Percentiles rank a stretch among this genome's conserved stretches.
These are phyloP conservation scores for Parochlus steinenii DNA, from an alignment of 2,888 invertebrate species.

Conservation along the genomic window DNA sequence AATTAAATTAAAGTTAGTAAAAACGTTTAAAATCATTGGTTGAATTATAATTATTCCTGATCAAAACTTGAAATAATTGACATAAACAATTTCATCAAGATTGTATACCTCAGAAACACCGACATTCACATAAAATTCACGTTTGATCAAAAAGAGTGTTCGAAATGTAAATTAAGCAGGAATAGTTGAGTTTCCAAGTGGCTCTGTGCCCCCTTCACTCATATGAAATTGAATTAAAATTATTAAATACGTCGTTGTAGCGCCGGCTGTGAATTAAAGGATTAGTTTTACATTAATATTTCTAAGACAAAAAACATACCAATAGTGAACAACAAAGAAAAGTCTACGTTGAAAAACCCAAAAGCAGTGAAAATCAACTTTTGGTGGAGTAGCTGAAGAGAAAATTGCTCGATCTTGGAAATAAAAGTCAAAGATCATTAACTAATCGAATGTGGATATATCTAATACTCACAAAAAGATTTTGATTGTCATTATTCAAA, in stretches of 20 bases:
- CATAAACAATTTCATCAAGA: too few relatives aligned
- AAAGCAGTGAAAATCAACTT: conserved; percentile 30
- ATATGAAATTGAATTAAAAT: conserved; percentile 32
- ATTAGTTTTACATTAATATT: conserved; percentile 7
- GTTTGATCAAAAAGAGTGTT: too few relatives aligned
- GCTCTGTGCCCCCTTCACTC: too few relatives aligned
- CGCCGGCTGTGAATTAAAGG: too few relatives aligned
- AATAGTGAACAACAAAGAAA: conserved; percentile 28
- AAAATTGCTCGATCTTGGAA: conserved; percentile 31
- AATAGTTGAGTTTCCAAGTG: too few relatives aligned
- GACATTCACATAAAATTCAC: too few relatives aligned
- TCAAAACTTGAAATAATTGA: too few relatives aligned
- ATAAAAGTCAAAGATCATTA: conserved; percentile 5
- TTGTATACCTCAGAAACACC: too few relatives aligned
- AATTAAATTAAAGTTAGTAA: too few relatives aligned
- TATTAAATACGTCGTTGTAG: conserved; percentile 31
- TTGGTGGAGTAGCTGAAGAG: conserved; percentile 32
- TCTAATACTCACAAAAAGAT: conserved; percentile 25
- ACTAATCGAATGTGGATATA: background rate
- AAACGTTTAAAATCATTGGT: too few relatives aligned
- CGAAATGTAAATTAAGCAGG: too few relatives aligned
- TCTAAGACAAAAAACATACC: conserved; percentile 8
- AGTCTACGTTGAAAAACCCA: conserved; percentile 32
- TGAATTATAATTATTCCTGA: too few relatives aligned
- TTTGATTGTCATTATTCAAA: conserved; percentile 25